phyloP scores from a whole-genome alignment of 2,888 invertebrate species.

The Trisateles emortualis region DNA sequence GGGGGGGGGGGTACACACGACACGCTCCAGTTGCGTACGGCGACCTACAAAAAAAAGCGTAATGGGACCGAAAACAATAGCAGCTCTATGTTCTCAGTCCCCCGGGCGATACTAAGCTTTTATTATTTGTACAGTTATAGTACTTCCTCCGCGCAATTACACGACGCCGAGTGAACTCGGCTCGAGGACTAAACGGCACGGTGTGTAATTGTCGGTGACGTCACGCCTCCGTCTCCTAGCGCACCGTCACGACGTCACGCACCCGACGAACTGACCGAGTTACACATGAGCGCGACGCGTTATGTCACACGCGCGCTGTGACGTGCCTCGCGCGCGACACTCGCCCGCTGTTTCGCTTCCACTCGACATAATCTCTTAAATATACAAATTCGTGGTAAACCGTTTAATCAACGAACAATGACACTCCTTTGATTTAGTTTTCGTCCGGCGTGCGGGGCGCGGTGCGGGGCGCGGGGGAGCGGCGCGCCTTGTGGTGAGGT shows the following conservation, averaged over 20 bases:
- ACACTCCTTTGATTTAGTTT: constrained; percentile 7
- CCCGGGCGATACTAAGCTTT: neutral
- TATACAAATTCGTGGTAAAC: constrained; percentile 6
- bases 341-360: neutral
- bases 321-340: neutral
- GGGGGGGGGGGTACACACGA: neutral
- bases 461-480: too few relatives aligned
- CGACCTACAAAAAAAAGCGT: constrained; percentile 6
- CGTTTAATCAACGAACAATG: constrained; percentile 13
- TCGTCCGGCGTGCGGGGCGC: neutral
- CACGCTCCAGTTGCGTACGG: constrained; percentile 6
- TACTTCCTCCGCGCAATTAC: constrained; percentile 3
- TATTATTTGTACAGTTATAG: constrained; percentile 4
- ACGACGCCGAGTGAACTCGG: constrained; percentile 3
- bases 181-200: too few relatives aligned
- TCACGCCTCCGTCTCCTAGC: too few relatives aligned
- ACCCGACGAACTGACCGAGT: neutral
- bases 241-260: neutral
- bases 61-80: constrained; percentile 16
- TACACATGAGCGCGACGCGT: neutral
- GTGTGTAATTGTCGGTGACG: too few relatives aligned
- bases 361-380: constrained; percentile 4
- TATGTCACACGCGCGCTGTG: neutral
- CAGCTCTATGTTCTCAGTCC: neutral
- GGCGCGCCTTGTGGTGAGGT: neutral